phyloP scores from a whole-genome alignment of 2,797 vertebrate species.

The Alfaro cultratus region DNA sequence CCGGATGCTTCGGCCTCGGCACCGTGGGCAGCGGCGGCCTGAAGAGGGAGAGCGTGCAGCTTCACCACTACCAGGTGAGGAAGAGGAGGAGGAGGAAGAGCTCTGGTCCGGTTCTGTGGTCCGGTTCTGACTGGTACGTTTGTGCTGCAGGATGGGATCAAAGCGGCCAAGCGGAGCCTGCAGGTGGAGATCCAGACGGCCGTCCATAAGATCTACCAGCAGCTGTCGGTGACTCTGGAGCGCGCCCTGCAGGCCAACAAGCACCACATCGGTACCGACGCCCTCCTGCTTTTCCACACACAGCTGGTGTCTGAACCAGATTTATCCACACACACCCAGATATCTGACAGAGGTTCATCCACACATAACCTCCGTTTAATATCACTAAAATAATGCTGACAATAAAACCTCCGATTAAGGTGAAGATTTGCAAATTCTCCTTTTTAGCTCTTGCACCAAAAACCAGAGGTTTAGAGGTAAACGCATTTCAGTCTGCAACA shows the following conservation, averaged over 20 bases:
- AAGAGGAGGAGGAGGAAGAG: neutral
- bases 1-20: constrained; percentile 95
- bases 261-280: constrained; percentile 90
- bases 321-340: too few species aligned
- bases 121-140: neutral
- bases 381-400: too few species aligned
- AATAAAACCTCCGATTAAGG: too few species aligned
- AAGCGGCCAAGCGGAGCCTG: constrained; percentile 92
- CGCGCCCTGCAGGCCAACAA: constrained; percentile 96
- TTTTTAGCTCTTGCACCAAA: too few species aligned
- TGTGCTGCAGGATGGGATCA: constrained; percentile 88
- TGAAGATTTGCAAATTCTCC: too few species aligned
- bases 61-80: constrained; percentile 95
- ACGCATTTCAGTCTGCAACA: too few species aligned
- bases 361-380: too few species aligned
- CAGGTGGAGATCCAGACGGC: constrained; percentile 96
- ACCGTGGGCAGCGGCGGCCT: constrained; percentile 86
- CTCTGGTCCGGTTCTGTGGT: neutral
- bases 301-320: too few species aligned
- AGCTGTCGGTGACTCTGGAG: constrained; percentile 94
- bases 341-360: too few species aligned
- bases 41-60: constrained; percentile 93
- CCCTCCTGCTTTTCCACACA: neutral
- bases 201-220: constrained; percentile 98
- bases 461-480: too few species aligned